A percentile compares a stretch with the other conserved stretches of the same genome.
Evolutionary conservation across 2,113 vertebrate species (phyloP).

Genomic region (Gallinago media): DNA sequence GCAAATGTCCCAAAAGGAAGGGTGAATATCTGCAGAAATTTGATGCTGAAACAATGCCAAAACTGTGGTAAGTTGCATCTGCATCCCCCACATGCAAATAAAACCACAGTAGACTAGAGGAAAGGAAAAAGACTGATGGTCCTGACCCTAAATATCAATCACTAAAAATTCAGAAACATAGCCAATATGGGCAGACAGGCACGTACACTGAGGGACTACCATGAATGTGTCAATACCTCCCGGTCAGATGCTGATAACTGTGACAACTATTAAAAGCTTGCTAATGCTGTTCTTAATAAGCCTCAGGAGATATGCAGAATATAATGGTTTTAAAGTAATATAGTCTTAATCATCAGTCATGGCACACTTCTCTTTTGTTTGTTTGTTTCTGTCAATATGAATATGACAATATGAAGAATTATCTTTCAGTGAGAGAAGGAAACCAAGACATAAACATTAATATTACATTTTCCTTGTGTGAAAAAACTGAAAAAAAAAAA

Average conservation of each 20-base stretch:
- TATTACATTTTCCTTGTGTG: background rate
- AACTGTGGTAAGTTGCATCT: background rate
- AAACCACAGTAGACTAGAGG: background rate
- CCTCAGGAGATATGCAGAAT: background rate
- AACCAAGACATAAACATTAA: background rate
- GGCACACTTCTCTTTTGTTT: background rate
- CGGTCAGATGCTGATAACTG: background rate
- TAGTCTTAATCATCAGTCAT: background rate
- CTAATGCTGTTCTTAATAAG: background rate
- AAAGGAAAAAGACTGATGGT: background rate
- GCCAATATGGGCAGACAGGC: background rate
- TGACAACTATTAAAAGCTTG: background rate
- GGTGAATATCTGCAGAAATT: background rate
- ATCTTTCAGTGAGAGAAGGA: background rate
- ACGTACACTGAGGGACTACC: background rate
- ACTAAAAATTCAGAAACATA: background rate
- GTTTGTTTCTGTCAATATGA: background rate
- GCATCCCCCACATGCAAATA: background rate
- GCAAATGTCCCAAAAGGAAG: background rate
- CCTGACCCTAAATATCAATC: background rate
- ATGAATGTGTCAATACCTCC: background rate
- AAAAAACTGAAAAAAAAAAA: background rate
- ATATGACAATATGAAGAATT: background rate
- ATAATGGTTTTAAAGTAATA: background rate
- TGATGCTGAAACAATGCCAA: background rate